Evolutionary conservation across 2,113 vertebrate genomes (phyloP).

Genomic region (Holacanthus passer): DNA sequence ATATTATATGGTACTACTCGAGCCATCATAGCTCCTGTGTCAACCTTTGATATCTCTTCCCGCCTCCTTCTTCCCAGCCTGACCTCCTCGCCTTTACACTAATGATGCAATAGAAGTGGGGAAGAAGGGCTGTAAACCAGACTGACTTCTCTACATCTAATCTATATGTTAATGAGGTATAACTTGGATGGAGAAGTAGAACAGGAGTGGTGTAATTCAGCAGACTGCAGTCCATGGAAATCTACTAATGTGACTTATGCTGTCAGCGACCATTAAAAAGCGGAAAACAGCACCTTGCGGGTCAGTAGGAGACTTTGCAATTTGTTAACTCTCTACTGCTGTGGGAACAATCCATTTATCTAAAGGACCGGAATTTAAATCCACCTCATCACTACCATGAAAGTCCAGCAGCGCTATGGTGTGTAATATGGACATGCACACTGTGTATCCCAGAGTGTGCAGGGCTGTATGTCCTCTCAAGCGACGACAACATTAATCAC

Average conservation of each 20-base stretch:
- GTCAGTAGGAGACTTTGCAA: slow-evolving; percentile 22
- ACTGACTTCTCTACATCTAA: slow-evolving; percentile 55
- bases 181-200: slow-evolving; percentile 31
- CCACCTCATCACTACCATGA: neutral
- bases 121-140: slow-evolving; percentile 67
- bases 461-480: slow-evolving; percentile 67
- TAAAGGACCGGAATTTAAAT: slow-evolving; percentile 12
- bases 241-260: slow-evolving; percentile 6
- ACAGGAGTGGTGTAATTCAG: slow-evolving; percentile 24
- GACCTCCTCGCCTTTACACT: slow-evolving; percentile 25
- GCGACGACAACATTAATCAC: slow-evolving; percentile 81
- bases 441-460: slow-evolving; percentile 35
- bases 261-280: slow-evolving; percentile 8
- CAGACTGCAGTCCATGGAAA: slow-evolving; percentile 2
- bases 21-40: slow-evolving; percentile 21
- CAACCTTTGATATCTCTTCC: slow-evolving; percentile 33
- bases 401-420: slow-evolving; percentile 14
- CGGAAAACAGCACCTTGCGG: neutral
- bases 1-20: neutral
- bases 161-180: slow-evolving; percentile 73
- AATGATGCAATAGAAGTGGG: slow-evolving; percentile 81
- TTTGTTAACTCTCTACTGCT: slow-evolving; percentile 13
- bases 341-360: slow-evolving; percentile 38
- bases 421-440: slow-evolving; percentile 21
- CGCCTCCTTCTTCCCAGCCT: neutral